A percentile compares a stretch with the other conserved stretches of the same genome.
Evolutionary conservation across 2,113 vertebrate genomes (phyloP).

Genomic region (Chionis minor): DNA sequence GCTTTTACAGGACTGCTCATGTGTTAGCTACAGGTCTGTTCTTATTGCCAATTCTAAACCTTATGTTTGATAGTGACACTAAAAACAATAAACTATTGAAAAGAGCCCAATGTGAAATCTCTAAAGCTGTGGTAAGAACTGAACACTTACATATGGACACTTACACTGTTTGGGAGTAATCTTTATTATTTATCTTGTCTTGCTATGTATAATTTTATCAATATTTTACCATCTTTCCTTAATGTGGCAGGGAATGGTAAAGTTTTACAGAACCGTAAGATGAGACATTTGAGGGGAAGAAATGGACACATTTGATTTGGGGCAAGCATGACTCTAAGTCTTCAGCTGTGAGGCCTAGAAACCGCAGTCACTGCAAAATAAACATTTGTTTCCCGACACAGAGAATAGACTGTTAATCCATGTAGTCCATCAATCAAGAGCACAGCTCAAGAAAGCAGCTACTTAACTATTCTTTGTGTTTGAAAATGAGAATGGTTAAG

Average conservation of each 20-base stretch:
- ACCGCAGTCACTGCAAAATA: neutral
- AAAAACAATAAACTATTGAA: neutral
- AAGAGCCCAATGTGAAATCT: neutral
- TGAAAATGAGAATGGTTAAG: neutral
- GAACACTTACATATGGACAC: neutral
- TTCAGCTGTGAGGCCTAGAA: neutral
- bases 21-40: neutral
- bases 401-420: neutral
- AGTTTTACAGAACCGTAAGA: neutral
- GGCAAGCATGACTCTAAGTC: neutral
- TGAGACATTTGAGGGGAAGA: neutral
- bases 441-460: neutral
- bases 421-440: neutral
- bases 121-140: neutral
- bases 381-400: neutral
- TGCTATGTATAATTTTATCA: neutral
- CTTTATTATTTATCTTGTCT: neutral
- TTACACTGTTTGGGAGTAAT: neutral
- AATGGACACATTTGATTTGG: neutral
- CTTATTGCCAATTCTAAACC: neutral
- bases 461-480: neutral
- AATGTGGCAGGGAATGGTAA: neutral
- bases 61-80: neutral
- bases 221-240: neutral
- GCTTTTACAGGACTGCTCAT: neutral